These are phyloP conservation scores for Spheniscus humboldti DNA, from an alignment of 2,797 vertebrate species.

Conservation along the genomic window DNA sequence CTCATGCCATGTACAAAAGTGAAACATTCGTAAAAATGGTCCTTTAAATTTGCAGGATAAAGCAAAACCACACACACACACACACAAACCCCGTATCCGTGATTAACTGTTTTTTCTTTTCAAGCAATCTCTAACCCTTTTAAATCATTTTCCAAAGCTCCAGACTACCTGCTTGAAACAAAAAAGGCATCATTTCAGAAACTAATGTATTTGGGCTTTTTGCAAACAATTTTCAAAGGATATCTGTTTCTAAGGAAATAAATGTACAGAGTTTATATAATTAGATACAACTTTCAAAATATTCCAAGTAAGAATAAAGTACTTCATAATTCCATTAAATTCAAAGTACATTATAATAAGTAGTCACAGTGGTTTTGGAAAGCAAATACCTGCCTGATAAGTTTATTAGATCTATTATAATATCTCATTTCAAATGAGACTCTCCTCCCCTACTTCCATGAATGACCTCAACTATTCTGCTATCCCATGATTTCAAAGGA, in stretches of 20 bases:
- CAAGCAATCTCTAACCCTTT: neutral
- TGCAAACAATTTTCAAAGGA: neutral
- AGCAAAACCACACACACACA: neutral
- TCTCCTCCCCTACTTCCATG: neutral
- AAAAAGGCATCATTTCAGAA: neutral
- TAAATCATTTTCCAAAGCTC: neutral
- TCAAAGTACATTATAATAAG: neutral
- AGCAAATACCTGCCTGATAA: conserved; percentile 1
- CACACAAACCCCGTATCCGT: neutral
- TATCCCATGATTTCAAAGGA: neutral
- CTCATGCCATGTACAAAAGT: neutral
- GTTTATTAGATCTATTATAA: neutral
- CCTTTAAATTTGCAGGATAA: neutral
- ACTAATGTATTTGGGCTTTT: neutral
- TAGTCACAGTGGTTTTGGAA: neutral
- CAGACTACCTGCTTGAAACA: neutral
- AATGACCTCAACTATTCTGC: conserved; percentile 40
- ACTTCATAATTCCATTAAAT: neutral
- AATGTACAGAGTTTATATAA: neutral
- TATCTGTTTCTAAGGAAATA: neutral
- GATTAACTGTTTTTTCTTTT: neutral
- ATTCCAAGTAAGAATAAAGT: neutral
- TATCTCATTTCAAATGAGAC: neutral
- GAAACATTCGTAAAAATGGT: neutral
- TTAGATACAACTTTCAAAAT: neutral